Conservation (phyloP, 1,140 invertebrate genomes). For the Scylla paramamosain region DNA sequence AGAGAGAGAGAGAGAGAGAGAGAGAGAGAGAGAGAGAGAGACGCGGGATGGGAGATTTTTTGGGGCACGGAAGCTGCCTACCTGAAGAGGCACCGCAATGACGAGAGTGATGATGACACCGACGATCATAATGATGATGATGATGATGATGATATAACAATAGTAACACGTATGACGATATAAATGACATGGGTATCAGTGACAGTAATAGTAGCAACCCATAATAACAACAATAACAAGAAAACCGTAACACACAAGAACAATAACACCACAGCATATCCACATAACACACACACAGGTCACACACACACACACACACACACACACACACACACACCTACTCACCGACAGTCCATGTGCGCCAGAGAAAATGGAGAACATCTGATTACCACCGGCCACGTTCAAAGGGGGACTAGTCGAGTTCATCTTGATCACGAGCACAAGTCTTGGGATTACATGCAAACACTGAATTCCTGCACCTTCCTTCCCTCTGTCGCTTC, state of each 20-base stretch:
- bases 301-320: background rate
- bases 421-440: background rate
- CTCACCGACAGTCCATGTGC: background rate
- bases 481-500: no score
- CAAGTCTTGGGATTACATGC: no score
- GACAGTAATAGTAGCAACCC: no score
- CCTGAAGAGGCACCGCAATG: background rate
- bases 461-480: no score
- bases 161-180: background rate
- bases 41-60: background rate
- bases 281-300: background rate
- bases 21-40: constrained; percentile 38
- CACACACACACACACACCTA: background rate
- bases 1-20: constrained; percentile 24
- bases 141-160: background rate
- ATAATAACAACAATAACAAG: no score
- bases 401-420: background rate
- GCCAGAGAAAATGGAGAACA: background rate
- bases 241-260: background rate
- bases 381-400: background rate
- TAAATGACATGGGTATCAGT: no score
- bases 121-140: background rate
- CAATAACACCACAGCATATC: background rate
- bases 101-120: background rate
- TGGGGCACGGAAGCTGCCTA: background rate